A percentile compares a stretch with the other conserved stretches of the same genome.
Conservation (phyloP, 2,113 vertebrate genomes). For the Serinus canaria region DNA sequence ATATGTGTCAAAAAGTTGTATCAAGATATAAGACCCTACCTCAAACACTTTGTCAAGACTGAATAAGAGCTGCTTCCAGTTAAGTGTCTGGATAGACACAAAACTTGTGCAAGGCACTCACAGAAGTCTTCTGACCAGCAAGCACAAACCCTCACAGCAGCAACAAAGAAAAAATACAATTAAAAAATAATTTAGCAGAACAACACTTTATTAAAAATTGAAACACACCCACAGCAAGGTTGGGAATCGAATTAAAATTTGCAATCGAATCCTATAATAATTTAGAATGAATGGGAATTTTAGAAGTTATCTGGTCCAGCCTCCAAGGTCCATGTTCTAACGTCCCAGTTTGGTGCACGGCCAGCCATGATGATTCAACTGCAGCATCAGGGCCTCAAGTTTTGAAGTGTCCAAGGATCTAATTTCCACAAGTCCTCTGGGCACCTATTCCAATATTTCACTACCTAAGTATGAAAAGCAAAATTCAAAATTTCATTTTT, state of each 20-base stretch:
- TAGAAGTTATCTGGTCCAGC: not conserved
- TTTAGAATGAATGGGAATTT: not conserved
- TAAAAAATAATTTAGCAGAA: not conserved
- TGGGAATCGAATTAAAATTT: not conserved
- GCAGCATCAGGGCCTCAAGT: fast-evolving
- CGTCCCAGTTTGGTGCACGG: fast-evolving
- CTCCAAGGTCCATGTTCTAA: not conserved
- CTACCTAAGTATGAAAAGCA: not conserved
- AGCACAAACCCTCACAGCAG: not conserved
- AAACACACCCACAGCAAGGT: not conserved
- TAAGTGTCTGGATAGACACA: not conserved
- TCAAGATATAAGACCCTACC: not conserved
- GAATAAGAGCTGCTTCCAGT: not conserved
- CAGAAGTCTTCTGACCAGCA: not conserved
- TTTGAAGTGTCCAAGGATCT: not conserved
- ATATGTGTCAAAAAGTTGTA: not conserved
- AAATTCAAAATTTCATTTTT: not conserved
- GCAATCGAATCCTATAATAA: not conserved
- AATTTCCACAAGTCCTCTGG: not conserved
- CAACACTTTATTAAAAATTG: not conserved
- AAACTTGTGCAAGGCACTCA: not conserved
- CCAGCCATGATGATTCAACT: not conserved
- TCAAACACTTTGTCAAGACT: not conserved
- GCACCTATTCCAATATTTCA: fast-evolving
- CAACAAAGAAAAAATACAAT: not conserved